Conservation (phyloP, 2,113 vertebrate genomes). For the Anser brachyrhynchus region DNA sequence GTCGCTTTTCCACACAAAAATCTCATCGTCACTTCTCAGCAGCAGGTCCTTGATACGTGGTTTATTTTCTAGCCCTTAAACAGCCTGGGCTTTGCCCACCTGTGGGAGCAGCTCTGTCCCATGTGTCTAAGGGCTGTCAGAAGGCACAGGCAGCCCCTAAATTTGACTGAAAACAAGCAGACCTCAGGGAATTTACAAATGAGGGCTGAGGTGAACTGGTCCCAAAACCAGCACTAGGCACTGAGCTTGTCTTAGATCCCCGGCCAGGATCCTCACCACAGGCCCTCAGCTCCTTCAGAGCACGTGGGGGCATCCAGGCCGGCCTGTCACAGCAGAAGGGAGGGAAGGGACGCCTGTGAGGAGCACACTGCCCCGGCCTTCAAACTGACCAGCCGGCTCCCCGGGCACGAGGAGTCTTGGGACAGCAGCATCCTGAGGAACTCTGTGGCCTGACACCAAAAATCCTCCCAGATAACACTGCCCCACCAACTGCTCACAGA, state of each 20-base stretch:
- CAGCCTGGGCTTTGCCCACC: too few species aligned
- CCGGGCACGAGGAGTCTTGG: not conserved
- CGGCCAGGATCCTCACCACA: not conserved
- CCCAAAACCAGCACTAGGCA: not conserved
- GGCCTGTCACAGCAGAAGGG: not conserved
- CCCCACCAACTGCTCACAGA: not conserved
- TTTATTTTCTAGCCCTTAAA: not conserved
- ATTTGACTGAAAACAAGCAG: not conserved
- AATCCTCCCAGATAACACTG: not conserved
- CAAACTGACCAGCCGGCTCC: not conserved
- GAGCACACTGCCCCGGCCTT: not conserved
- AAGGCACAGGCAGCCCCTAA: not conserved
- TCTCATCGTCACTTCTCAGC: not conserved
- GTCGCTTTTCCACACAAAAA: slow-evolving; percentile 18
- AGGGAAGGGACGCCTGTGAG: not conserved
- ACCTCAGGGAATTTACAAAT: not conserved
- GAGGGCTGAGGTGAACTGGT: not conserved
- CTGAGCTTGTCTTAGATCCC: not conserved
- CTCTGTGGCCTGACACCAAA: not conserved
- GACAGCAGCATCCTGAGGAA: not conserved
- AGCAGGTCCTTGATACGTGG: not conserved
- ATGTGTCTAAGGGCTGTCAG: not conserved
- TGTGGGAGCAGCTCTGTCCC: too few species aligned
- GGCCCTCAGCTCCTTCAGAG: not conserved
- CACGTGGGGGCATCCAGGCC: not conserved